Evolutionary conservation across 2,113 vertebrate species (phyloP).

Genomic region (Tychaedon coryphoeus): DNA sequence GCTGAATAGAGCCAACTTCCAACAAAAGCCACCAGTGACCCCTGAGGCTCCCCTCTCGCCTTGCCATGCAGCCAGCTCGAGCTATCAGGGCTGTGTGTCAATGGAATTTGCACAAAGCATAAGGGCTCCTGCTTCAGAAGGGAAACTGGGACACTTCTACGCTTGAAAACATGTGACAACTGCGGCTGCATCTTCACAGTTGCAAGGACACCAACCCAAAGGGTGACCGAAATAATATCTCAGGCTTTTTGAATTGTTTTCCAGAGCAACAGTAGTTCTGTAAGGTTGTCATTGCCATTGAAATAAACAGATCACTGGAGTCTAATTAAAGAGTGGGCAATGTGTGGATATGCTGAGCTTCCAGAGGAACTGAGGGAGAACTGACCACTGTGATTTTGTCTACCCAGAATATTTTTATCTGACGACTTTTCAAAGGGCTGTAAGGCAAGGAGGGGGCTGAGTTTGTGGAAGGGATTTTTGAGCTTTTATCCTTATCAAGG

Average conservation of each 20-base stretch:
- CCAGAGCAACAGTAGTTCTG: neutral
- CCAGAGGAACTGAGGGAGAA: neutral
- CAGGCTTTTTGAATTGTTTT: neutral
- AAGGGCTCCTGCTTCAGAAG: neutral
- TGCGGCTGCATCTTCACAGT: neutral
- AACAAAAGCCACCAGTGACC: neutral
- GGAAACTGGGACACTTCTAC: neutral
- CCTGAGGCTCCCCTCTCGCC: neutral
- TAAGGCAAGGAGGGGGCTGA: neutral
- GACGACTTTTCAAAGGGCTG: neutral
- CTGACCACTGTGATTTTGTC: neutral
- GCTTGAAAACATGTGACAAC: neutral
- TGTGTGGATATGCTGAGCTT: neutral
- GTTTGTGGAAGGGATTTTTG: neutral
- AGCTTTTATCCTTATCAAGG: neutral
- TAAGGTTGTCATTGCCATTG: neutral
- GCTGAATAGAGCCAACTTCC: neutral
- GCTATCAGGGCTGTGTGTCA: neutral
- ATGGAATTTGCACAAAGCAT: neutral
- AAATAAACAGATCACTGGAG: neutral
- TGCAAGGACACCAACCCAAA: neutral
- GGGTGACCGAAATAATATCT: neutral
- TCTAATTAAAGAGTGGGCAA: neutral
- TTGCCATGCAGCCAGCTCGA: accelerated
- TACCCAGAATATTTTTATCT: neutral